Evolutionary conservation across 2,113 vertebrate genomes (phyloP).

Genomic region (Pipra filicauda): DNA sequence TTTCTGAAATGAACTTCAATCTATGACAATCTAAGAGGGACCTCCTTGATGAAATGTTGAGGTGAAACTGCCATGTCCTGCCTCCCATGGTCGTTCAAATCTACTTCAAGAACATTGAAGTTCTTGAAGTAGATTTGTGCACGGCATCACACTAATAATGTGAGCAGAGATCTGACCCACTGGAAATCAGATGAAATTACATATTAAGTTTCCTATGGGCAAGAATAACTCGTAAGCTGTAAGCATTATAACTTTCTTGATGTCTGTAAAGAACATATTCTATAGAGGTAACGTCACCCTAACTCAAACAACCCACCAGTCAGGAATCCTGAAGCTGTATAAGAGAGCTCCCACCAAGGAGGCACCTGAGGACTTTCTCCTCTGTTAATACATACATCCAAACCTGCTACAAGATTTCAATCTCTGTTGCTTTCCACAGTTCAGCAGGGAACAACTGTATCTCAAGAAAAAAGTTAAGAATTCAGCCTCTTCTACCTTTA

Average conservation of each 20-base stretch:
- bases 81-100: background rate
- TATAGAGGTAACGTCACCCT: background rate
- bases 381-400: background rate
- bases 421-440: background rate
- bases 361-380: background rate
- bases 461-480: background rate
- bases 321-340: background rate
- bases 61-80: background rate
- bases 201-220: background rate
- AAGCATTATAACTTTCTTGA: background rate
- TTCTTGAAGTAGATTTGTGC: too few species aligned
- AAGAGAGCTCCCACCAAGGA: background rate
- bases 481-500: background rate
- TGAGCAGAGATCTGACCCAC: background rate
- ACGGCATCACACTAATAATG: background rate
- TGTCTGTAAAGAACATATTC: background rate
- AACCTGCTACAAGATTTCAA: background rate
- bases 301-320: background rate
- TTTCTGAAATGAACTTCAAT: background rate
- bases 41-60: background rate
- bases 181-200: background rate
- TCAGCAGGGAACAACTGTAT: background rate
- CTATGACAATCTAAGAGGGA: background rate
- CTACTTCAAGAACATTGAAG: background rate
- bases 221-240: background rate